Evolutionary conservation across 2,797 vertebrate genomes (phyloP), one percentile per base, ranked within the genome.

Genomic region (Fundulus diaphanus): DNA sequence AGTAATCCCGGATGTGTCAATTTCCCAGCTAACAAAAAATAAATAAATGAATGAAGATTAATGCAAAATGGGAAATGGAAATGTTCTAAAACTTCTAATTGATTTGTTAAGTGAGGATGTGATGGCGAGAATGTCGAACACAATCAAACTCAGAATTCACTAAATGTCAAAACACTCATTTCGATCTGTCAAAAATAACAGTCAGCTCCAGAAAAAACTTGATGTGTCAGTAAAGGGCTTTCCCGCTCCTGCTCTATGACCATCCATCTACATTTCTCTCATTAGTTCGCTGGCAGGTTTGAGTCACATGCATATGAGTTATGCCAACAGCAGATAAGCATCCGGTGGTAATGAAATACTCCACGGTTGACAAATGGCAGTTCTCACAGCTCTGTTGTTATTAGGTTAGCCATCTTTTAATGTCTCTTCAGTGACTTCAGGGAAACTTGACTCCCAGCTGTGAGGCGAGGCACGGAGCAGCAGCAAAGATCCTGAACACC

Each of bases 261-360:
- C 78, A 79, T 88, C 77, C 70, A 78, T 85, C 74, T 80, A 75
- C 78, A 74, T 83, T 76, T 44, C 77, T 77, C 33, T 48, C 65
- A 87, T 88, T 82, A 85, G 29, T 46, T 69, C 13, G 9, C 65
- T 68, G 72, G 86, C 79, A 85, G 76, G 57, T 82, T 79, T 78
- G 68, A 31, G 73, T 81, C 74, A 76, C 76, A 84, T 76, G 74
- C 40, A 49, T 76, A 79, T 89, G 81, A 89, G 71, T 56, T 81
- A 86, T 78, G 69, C 78, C 3, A 16, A 74, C 68, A 70, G 82
- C 77, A 70, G 74, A 86, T 79, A 85, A 85, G 49, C 72, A 66
- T 81, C 69, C 48, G 44, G 46, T 67, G 83, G 66, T 90, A 89
- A 92, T 91, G 80, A 92, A 91, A 90, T 82, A 85, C 81, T 87